Base-by-base conservation (phyloP, 2,888 invertebrate species). In the Carterocephalus palaemon region DNA sequence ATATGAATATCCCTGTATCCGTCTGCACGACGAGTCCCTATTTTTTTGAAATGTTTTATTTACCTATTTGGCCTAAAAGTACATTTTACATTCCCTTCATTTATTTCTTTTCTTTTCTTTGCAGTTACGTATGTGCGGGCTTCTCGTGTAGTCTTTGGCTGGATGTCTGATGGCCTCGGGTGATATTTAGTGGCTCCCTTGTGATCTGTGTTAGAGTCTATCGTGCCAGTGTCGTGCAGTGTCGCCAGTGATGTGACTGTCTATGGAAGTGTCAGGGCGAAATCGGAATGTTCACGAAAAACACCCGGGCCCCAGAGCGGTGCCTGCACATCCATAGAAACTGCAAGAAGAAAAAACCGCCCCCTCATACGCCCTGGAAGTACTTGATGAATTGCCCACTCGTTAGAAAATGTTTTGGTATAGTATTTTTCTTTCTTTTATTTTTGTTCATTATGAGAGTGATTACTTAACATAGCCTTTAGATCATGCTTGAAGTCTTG, bases 381-480 rank as follows among this genome's bases (percentile, higher is more conserved):
- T 87, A 87, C 85, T 88, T 88, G 86, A 88, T 88, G 87, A 87
- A 85, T 88, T 88, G 88, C 83, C 87, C 87, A 84, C 87, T 88
- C 74, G 85, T 88, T 86, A 88, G 87, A 66, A 88, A 88, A 88
- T 88, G 88, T 77, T 88, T 88, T 75, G 88, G 88, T 88, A 88
- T 62, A 71, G 79, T 86, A 84, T 80, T 77, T 65, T 66, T 63
- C 66, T 67, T 65, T 60, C 52, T 47, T 56, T 62, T 56, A 59
- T 56, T 54, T 34, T 52, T 37, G 17, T 37, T 23, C 46, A 20
- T 22, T 20, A 15, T 6, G 2, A 26, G 13, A 17, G 23, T 32
- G 23, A 31, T n/a, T n/a, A n/a, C n/a, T n/a, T n/a, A n/a, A n/a
- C n/a, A n/a, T n/a, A n/a, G n/a, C n/a, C n/a, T n/a, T n/a, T n/a